Evolutionary conservation across 2,797 vertebrate species (phyloP).

Genomic region (Neosilurus hyrtlii): DNA sequence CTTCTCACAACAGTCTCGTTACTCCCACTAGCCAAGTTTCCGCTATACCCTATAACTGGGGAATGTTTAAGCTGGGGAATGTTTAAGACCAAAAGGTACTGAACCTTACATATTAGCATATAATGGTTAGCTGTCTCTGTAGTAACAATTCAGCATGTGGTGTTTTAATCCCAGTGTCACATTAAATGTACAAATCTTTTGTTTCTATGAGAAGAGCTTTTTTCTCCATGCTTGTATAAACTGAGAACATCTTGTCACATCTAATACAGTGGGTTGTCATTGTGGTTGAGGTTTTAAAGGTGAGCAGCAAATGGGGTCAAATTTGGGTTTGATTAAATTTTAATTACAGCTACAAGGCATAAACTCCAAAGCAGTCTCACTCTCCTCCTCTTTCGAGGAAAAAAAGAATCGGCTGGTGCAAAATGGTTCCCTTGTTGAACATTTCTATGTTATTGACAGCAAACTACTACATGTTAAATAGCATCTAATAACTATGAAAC

Average conservation of each 20-base stretch:
- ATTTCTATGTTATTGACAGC: not conserved
- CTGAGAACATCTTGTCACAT: not conserved
- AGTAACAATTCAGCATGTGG: not conserved
- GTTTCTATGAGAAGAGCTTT: not conserved
- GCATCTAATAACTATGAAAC: not conserved
- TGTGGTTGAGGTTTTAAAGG: slow-evolving; percentile 8
- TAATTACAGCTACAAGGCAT: slow-evolving; percentile 22
- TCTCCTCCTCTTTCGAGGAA: not conserved
- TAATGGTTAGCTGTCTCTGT: not conserved
- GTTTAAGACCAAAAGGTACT: not conserved
- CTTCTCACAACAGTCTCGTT: not conserved
- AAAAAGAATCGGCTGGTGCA: not conserved
- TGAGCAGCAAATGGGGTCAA: slow-evolving; percentile 23
- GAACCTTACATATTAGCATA: not conserved
- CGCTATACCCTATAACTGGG: not conserved
- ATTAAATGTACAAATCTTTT: slow-evolving; percentile 1
- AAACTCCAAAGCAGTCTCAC: slow-evolving; percentile 5
- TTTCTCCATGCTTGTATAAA: not conserved
- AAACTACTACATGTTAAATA: not conserved
- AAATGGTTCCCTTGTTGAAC: not conserved
- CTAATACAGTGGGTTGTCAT: not conserved
- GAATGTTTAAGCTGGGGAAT: not conserved
- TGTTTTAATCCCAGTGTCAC: not conserved
- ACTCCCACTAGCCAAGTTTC: not conserved
- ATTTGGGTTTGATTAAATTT: slow-evolving; percentile 28